Percentiles rank a stretch among this genome's conserved stretches.
These are phyloP conservation scores for Diaphora mendica DNA, from an alignment of 2,888 invertebrate species.

Conservation along the genomic window DNA sequence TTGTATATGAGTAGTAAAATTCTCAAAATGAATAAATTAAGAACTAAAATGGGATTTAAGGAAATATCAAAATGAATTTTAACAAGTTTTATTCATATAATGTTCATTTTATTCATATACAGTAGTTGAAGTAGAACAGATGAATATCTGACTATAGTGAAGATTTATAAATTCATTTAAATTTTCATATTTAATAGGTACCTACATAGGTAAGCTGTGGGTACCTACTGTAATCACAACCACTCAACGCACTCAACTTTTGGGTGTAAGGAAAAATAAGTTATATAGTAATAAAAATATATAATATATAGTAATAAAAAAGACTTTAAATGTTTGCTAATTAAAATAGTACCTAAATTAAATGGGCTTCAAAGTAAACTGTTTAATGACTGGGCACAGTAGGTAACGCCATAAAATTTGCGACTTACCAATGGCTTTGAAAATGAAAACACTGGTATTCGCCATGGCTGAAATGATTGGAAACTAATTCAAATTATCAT, in stretches of 20 bases:
- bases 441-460: constrained; percentile 33
- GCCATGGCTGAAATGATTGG: constrained; percentile 25
- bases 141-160: no score
- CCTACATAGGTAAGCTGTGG: not conserved
- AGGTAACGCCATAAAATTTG: not conserved
- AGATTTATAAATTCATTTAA: not conserved
- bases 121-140: no score
- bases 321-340: not conserved
- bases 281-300: no score
- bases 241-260: no score
- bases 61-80: no score
- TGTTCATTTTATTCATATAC: no score
- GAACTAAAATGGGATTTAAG: not conserved
- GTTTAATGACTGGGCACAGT: not conserved
- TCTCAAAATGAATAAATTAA: not conserved
- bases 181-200: not conserved
- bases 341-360: not conserved
- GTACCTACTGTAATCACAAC: not conserved
- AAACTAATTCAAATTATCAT: not conserved
- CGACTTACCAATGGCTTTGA: constrained; percentile 37
- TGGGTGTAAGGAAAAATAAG: not conserved
- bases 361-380: not conserved
- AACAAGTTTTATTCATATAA: no score
- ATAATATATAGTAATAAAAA: no score
- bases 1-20: no score